Base-by-base conservation (phyloP, 2,797 vertebrate species). In the Emys orbicularis region DNA sequence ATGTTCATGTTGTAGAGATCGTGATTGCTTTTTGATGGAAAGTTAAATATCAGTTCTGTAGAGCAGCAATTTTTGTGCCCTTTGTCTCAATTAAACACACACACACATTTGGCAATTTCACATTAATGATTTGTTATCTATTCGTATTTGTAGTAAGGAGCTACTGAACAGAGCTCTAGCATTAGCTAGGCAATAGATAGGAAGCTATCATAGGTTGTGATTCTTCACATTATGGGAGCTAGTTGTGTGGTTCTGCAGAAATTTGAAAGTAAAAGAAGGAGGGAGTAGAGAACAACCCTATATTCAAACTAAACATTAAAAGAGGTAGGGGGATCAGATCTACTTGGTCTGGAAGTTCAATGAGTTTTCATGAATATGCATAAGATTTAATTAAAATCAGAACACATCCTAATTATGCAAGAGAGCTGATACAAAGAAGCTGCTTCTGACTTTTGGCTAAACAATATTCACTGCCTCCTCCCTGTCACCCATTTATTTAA, bases 321-420 rank as follows among this genome's bases (percentile, higher is more conserved):
- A 87, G 27, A 53, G 68, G 88, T 49, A 94, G 57, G 86, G 84
- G 84, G 50, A 65, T 82, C 81, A 90, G 3, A 29, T 47, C 47
- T 31, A 77, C 74, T 86, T 80, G 87, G 74, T 94, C 68, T 53
- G 82, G 87, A 94, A 81, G 94, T 97, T 97, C 80, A 92, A 87
- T 92, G 84, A 74, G 74, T 91, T 96, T 50, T 87, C 87, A 95
- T 94, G 86, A 96, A 96, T 97, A 97, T 95, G 84, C 79, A 97
- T 87, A 37, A 94, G 86, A 84, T 94, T 95, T 96, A 97, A 97
- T 97, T 97, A 96, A 96, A 97, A 97, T 94, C 94, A 95, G 95
- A 96, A 93, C 96, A 93, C 94, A 93, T 76, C 89, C 94, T 95
- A 95, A 96, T 97, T 94, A 95, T 95, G 94, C 90, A 96, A 95